Percentiles rank a stretch among this genome's conserved stretches.
Conservation (phyloP, 2,113 vertebrate genomes). For the Xenotilapia flavipinnis region DNA sequence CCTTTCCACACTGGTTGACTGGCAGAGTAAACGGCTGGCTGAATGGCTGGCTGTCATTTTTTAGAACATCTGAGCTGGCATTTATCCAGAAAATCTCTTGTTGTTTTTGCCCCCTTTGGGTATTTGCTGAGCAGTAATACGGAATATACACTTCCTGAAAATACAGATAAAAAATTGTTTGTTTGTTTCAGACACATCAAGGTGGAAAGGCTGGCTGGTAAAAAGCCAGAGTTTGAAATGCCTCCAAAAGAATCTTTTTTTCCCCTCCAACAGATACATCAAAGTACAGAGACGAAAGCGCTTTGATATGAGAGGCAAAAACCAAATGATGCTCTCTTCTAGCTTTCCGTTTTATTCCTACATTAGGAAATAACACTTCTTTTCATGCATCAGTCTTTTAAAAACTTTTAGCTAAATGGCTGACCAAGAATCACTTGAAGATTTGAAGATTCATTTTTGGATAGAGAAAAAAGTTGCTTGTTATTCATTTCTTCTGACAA, state of each 20-base stretch:
- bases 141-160: conserved; percentile 45
- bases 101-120: conserved; percentile 26
- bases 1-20: conserved; percentile 26
- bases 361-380: conserved; percentile 3
- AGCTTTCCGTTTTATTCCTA: conserved; percentile 18
- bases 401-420: background rate
- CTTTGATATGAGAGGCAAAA: conserved; percentile 45
- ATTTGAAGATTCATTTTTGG: background rate
- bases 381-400: background rate
- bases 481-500: background rate
- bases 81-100: conserved; percentile 33
- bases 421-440: background rate
- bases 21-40: conserved; percentile 33
- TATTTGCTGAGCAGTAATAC: conserved; percentile 37
- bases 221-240: conserved; percentile 42
- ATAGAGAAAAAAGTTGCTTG: background rate
- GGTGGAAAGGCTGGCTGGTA: conserved; percentile 22
- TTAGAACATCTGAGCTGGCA: conserved; percentile 47
- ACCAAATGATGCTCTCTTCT: conserved; percentile 14
- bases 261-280: conserved; percentile 3
- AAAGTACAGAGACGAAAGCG: conserved; percentile 14
- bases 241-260: conserved; percentile 9
- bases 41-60: conserved; percentile 45
- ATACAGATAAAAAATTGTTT: conserved; percentile 2
- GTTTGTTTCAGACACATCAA: conserved; percentile 51